These are phyloP conservation scores for Unio delphinus DNA, from an alignment of 2,888 invertebrate species.

Conservation along the genomic window DNA sequence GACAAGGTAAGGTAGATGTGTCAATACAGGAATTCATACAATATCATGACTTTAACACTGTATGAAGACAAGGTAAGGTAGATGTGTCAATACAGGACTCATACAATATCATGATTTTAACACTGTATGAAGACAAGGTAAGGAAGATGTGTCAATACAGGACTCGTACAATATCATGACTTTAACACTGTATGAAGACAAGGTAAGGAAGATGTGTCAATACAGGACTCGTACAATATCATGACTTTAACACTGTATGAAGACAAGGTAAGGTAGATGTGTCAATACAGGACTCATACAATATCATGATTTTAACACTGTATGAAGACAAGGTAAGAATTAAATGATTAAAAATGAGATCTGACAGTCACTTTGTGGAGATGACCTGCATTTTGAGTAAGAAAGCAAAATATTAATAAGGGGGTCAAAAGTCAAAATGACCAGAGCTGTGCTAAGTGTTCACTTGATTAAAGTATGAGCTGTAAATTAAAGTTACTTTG, in stretches of 20 bases:
- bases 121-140: constrained; percentile 95
- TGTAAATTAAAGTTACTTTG: too few species aligned
- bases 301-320: constrained; percentile 93
- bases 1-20: too few species aligned
- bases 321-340: constrained; percentile 90
- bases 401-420: too few species aligned
- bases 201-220: constrained; percentile 76
- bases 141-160: constrained; percentile 12
- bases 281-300: constrained; percentile 82
- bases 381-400: too few species aligned
- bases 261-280: constrained; percentile 83
- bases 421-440: too few species aligned
- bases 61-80: constrained; percentile 90
- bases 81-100: not conserved
- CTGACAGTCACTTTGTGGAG: too few species aligned
- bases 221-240: constrained; percentile 58
- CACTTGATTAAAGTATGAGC: too few species aligned
- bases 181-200: constrained; percentile 95
- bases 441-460: too few species aligned
- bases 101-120: constrained; percentile 83
- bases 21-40: too few species aligned
- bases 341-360: too few species aligned
- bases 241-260: constrained; percentile 95
- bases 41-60: constrained; percentile 89
- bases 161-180: constrained; percentile 77